A percentile compares a stretch with the other conserved stretches of the same genome.
phyloP scores from a whole-genome alignment of 2,888 invertebrate species.

The Erpobdella octoculata region DNA sequence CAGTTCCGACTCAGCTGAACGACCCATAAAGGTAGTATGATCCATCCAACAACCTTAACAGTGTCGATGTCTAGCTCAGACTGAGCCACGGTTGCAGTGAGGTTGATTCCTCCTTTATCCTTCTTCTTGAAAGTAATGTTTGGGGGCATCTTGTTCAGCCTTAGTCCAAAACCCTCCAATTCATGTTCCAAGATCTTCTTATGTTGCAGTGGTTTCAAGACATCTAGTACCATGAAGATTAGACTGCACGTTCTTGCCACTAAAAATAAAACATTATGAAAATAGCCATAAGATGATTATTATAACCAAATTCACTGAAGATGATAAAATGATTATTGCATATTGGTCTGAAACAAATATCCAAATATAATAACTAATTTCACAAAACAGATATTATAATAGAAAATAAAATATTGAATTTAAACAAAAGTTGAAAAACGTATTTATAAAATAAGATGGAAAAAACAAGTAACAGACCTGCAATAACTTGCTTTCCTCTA shows the following conservation, averaged over 20 bases:
- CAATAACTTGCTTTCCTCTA: constrained; percentile 94
- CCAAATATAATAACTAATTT: not conserved
- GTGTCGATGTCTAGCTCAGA: constrained; percentile 86
- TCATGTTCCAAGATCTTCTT: constrained; percentile 93
- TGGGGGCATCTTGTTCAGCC: constrained; percentile 88
- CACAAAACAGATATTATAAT: not conserved
- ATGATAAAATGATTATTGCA: too few species aligned
- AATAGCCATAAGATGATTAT: not conserved
- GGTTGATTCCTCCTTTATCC: constrained; percentile 96
- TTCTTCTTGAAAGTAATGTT: constrained; percentile 91
- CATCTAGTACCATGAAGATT: constrained; percentile 93
- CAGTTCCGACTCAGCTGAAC: not conserved
- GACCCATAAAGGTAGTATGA: not conserved
- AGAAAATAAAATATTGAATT: not conserved
- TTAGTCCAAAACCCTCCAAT: constrained; percentile 93
- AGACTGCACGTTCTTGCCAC: constrained; percentile 95
- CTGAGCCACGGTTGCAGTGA: constrained; percentile 62
- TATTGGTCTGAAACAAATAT: not conserved
- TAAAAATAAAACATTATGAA: constrained; percentile 36
- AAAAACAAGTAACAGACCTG: constrained; percentile 58
- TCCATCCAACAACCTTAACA: constrained; percentile 61
- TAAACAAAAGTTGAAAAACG: not conserved
- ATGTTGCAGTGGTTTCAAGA: constrained; percentile 90
- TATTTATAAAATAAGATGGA: too few species aligned
- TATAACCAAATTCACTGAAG: too few species aligned